Conservation (phyloP, 2,888 invertebrate species). For the Drosophila antonietae region DNA sequence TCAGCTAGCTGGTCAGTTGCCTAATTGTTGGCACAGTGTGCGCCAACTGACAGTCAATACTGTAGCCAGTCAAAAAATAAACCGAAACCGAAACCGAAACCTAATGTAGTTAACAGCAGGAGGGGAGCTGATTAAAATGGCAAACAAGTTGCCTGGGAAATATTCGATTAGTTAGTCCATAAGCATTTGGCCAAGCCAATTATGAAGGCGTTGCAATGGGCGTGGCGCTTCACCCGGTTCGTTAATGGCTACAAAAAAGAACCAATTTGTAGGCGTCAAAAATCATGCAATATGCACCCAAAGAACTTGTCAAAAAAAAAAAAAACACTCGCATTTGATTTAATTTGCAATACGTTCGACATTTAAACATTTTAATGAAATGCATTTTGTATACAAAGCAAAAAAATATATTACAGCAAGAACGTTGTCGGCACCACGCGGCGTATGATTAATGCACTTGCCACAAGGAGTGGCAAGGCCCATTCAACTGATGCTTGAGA, state of each 20-base stretch:
- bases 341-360: conserved; percentile 51
- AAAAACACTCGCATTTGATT: conserved; percentile 52
- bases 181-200: conserved; percentile 25
- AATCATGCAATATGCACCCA: conserved; percentile 47
- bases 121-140: conserved; percentile 46
- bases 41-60: conserved; percentile 32
- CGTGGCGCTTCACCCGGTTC: conserved; percentile 39
- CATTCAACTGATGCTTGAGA: conserved; percentile 53
- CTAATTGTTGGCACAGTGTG: conserved; percentile 23
- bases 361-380: conserved; percentile 51
- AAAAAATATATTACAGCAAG: background rate
- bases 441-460: conserved; percentile 64
- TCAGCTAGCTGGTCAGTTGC: conserved; percentile 22
- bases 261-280: conserved; percentile 35
- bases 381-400: conserved; percentile 13
- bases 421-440: conserved; percentile 37
- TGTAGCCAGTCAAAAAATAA: conserved; percentile 20
- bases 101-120: conserved; percentile 9
- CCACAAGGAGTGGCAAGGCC: conserved; percentile 39
- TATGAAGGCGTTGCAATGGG: conserved; percentile 46
- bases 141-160: conserved; percentile 52
- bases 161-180: conserved; percentile 17
- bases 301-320: conserved; percentile 27
- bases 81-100: too few relatives aligned
- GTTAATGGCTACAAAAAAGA: conserved; percentile 17